phyloP scores from a whole-genome alignment of 2,888 invertebrate genomes.

The Limenitis camilla region DNA sequence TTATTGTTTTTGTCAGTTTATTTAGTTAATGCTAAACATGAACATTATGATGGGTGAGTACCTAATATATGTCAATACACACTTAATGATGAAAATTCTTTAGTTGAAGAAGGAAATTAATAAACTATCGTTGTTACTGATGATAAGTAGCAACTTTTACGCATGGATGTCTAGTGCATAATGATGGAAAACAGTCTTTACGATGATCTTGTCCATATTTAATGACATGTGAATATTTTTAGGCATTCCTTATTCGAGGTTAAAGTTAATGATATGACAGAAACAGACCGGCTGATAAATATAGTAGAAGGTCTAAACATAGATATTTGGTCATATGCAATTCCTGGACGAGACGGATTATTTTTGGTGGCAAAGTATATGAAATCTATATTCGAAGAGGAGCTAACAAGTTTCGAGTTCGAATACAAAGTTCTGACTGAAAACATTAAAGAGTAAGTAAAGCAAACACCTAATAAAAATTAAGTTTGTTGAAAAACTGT shows the following conservation, averaged over 20 bases:
- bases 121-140: too few species aligned
- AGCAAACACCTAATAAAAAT: too few species aligned
- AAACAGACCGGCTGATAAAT: constrained; percentile 33
- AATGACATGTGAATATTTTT: background rate
- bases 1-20: constrained; percentile 31
- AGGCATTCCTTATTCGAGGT: constrained; percentile 36
- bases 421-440: constrained; percentile 38
- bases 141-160: too few species aligned
- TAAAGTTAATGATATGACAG: constrained; percentile 22
- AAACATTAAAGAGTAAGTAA: constrained; percentile 52
- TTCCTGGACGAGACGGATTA: constrained; percentile 22
- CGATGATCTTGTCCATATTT: too few species aligned
- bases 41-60: constrained; percentile 54
- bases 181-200: too few species aligned
- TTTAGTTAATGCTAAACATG: constrained; percentile 46
- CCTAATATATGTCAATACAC: too few species aligned
- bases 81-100: too few species aligned
- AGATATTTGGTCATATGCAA: constrained; percentile 42
- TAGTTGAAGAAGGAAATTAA: too few species aligned
- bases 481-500: too few species aligned
- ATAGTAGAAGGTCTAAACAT: constrained; percentile 32
- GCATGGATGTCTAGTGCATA: too few species aligned
- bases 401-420: constrained; percentile 34
- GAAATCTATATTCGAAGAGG: constrained; percentile 36
- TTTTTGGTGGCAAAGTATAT: constrained; percentile 40